phyloP scores from a whole-genome alignment of 2,888 invertebrate genomes.

The Tipula lateralis region DNA sequence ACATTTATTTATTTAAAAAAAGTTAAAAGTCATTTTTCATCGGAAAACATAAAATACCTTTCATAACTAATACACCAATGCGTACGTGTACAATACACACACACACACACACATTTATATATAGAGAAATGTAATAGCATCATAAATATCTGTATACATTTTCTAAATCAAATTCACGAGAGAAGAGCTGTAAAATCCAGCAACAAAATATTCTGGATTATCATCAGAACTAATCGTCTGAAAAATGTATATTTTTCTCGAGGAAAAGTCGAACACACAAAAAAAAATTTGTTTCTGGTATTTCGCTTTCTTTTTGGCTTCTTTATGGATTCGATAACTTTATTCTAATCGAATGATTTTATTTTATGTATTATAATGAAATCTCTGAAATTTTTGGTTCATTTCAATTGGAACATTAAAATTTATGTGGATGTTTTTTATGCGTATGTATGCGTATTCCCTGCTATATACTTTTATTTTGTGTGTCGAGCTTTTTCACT shows the following conservation, averaged over 20 bases:
- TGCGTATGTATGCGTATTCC: neutral
- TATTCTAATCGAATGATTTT: conserved; percentile 24
- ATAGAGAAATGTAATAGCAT: neutral
- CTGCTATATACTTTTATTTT: neutral
- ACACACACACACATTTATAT: neutral
- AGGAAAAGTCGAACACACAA: neutral
- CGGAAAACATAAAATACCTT: neutral
- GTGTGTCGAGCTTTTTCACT: neutral
- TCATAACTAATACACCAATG: neutral
- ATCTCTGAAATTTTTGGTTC: conserved; percentile 9
- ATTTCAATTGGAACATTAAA: neutral
- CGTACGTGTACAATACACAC: neutral
- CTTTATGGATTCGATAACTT: conserved; percentile 24
- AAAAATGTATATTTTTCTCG: neutral
- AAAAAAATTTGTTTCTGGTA: neutral
- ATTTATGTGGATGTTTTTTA: neutral
- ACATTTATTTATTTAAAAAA: neutral
- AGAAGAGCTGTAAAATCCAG: neutral
- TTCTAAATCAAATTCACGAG: neutral
- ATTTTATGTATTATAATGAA: conserved; percentile 19
- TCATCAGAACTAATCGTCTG: conserved; percentile 19
- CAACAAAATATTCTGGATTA: conserved; percentile 4
- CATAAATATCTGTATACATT: neutral
- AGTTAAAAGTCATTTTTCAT: neutral
- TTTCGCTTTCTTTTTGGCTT: conserved; percentile 15